Evolutionary conservation across 2,888 invertebrate species (phyloP), one percentile per base, ranked within the genome.

Genomic region (Bugulina stolonifera): DNA sequence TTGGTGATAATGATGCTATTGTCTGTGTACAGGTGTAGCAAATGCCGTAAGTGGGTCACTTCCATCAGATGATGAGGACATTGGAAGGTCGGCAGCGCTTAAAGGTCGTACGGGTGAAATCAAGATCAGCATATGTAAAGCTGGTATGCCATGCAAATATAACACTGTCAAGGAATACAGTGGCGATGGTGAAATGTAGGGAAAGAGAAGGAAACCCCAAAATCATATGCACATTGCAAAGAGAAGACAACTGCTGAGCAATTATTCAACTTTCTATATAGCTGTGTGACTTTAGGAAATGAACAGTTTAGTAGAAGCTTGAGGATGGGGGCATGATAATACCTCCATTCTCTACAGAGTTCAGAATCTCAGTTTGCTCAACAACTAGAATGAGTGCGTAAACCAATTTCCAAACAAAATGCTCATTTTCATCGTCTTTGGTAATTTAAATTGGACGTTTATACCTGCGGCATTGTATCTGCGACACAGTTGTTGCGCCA

Each of bases 41-140:
- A 18, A 5, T 29, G n/a, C 10, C n/a, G 64, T 25, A n/a, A 32
- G 27, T n/a, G 64, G 27, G 3, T 34, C 64, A 29, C 2, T 64
- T 2, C 64, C 64, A 32, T 27, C 64, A 2, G 64, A 64, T 32
- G 64, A 64, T 32, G 64, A 64, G 27, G 64, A 64, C 27, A 25
- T 25, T 64, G 64, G 18, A 2, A 27, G 32, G 32, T 43, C 43
- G 18, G 64, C 64, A 2, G 64, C 64, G 5, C n/a, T 64, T 2
- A 64, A 64, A 32, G 32, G 64, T 14, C 64, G 64, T 14, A 64
- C 10, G 10, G 64, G 64, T 10, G 64, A 10, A 32, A 14, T 64
- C 3, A 64, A 34, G 32, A 64, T 64, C n/a, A 64, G 64, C 32
- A 64, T 64, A 64, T 64, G 64, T 34, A 27, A 64, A 27, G 32